Percentiles rank a stretch among this genome's conserved stretches.
Evolutionary conservation across 2,888 invertebrate genomes (phyloP).

Genomic region (Celastrina argiolus): DNA sequence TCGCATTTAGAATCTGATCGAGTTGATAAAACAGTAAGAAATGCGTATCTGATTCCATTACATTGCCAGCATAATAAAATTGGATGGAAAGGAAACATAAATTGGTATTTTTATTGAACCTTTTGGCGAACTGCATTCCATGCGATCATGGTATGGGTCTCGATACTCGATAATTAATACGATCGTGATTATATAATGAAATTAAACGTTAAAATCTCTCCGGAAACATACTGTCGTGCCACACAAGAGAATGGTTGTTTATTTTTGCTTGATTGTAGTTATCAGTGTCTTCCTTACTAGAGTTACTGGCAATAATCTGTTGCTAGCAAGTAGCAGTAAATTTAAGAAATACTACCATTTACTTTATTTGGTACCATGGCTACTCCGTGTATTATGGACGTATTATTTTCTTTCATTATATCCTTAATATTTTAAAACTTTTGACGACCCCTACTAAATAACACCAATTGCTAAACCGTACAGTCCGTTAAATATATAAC

Average conservation of each 20-base stretch:
- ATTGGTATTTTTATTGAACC: slow-evolving; percentile 66
- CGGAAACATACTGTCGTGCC: slow-evolving; percentile 6
- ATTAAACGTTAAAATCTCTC: slow-evolving; percentile 20
- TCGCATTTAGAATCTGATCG: slow-evolving; percentile 7
- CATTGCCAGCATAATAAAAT: slow-evolving; percentile 69
- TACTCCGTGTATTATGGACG: too few species aligned
- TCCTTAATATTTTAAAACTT: too few species aligned
- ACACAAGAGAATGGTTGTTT: slow-evolving; percentile 9
- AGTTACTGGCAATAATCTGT: background rate
- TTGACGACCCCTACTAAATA: too few species aligned
- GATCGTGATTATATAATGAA: slow-evolving; percentile 20
- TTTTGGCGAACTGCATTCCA: slow-evolving; percentile 64
- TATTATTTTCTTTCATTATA: too few species aligned
- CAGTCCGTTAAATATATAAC: slow-evolving; percentile 2
- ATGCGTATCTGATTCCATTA: slow-evolving; percentile 48
- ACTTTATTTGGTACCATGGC: too few species aligned
- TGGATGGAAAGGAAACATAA: slow-evolving; percentile 68
- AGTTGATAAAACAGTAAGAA: slow-evolving; percentile 6
- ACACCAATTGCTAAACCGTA: background rate
- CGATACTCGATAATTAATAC: slow-evolving; percentile 20
- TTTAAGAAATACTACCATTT: too few species aligned
- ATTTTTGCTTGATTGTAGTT: slow-evolving; percentile 13
- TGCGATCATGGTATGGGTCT: slow-evolving; percentile 19
- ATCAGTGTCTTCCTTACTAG: background rate
- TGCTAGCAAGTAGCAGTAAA: too few species aligned